phyloP scores from a whole-genome alignment of 1,140 invertebrate genomes.

The Reticulitermes speratus region DNA sequence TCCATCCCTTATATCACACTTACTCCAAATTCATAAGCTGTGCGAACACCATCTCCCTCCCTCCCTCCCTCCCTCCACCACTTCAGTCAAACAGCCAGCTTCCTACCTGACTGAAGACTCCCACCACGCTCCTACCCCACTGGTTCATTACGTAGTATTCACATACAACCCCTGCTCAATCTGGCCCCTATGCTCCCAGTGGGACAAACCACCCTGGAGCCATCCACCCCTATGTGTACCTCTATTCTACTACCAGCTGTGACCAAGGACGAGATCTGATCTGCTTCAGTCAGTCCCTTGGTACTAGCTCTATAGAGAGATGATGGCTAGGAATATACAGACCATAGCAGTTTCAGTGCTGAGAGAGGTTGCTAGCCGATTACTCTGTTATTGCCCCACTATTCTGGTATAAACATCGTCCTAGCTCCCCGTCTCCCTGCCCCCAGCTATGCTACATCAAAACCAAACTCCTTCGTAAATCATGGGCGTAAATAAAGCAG shows the following conservation, averaged over 20 bases:
- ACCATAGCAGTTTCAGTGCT: neutral
- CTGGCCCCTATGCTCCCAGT: constrained; percentile 11
- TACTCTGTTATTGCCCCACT: neutral
- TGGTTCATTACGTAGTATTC: constrained; percentile 16
- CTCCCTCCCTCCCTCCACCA: neutral
- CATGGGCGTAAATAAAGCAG: neutral
- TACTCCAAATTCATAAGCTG: neutral
- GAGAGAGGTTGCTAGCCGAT: neutral
- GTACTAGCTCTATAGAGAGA: neutral
- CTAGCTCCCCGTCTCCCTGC: neutral
- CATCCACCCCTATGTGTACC: constrained; percentile 11
- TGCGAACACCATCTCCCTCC: neutral
- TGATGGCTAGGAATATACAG: neutral
- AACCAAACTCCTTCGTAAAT: neutral
- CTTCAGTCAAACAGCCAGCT: constrained; percentile 5
- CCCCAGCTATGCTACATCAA: no score
- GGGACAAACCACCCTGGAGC: constrained; percentile 6
- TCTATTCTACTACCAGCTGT: constrained; percentile 17
- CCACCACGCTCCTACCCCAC: neutral
- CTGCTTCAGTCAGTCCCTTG: neutral
- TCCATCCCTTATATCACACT: neutral
- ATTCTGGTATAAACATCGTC: neutral
- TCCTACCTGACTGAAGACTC: neutral
- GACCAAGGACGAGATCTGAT: neutral
- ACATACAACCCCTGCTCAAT: constrained; percentile 8